Evolutionary conservation across 1,140 invertebrate genomes (phyloP), one percentile per base, ranked within the genome.

Genomic region (Caerostris darwini): DNA sequence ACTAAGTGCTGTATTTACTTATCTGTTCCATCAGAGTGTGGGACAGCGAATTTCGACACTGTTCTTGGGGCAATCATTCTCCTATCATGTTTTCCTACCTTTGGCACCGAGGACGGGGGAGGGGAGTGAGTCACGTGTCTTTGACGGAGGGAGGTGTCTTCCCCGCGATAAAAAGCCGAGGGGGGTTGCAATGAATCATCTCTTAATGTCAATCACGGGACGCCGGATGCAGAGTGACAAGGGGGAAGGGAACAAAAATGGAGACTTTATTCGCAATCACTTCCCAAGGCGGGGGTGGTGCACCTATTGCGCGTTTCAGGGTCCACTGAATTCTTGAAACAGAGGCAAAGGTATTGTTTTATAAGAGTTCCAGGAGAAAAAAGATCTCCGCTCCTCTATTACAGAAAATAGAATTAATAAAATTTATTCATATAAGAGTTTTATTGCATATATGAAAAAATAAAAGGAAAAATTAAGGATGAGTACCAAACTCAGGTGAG

Each of bases 181-280:
- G 77, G 14, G 50, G 7, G 34, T 5, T 57, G 71, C 92, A 94
- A 94, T 94, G 92, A 94, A 89, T 94, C 92, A 94, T 94, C 92
- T 53, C 92, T 94, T 89, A 88, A 56, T 94, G 92, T 94, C 92
- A 94, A 93, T 94, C 92, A 88, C 64, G 82, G 12, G 12, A 64
- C 64, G 10, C 53, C 61, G 69, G 92, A 88, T 94, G 67, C 53
- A 81, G 92, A 88, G 54, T 89, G 92, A 94, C 92, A 82, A 61
- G 59, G 57, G 50, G 58, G 91, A 58, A 92, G 86, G 91, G 91
- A 92, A 61, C 90, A 91, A 91, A 91, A 91, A 91, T 91, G 90
- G 58, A 83, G 92, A 94, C 92, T 94, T 94, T 89, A 89, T 81
- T 94, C 92, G 64, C 57, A 94, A 94, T 94, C 92, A 89, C 82